Base-by-base conservation (phyloP, 2,113 vertebrate species). In the Halichoeres trimaculatus region DNA sequence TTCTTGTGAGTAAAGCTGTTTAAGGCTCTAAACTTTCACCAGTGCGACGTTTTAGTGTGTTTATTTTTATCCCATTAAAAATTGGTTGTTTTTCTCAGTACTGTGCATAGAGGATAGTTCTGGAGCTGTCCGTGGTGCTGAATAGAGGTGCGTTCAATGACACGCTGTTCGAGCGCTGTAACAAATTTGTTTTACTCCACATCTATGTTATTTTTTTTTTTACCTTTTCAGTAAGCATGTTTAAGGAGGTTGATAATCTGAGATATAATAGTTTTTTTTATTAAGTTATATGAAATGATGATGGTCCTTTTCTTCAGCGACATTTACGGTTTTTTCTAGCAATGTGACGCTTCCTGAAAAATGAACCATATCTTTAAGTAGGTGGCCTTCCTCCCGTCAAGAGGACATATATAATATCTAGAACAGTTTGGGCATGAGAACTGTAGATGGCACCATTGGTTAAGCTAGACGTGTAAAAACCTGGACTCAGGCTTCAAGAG, bases 61-160 rank as follows among this genome's bases (percentile, higher is more conserved):
- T 2, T 24, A 11, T 26, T 60, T 68, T 23, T 22, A 41, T 58
- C 4, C 23, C 6, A 10, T 24, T 4, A 3, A 30, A 5, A 20
- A 41, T 0, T n/a, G 12, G 4, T 38, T 13, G 6, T 26, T 26
- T 26, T 50, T 36, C 8, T 50, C 10, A 22, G 0, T 12, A 12
- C 1, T 8, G 7, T 4, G 1, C 9, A 2, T 2, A 1, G n/a
- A 47, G 13, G 4, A 26, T 11, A 0, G 13, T 7, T 14, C 2
- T 5, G 72, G 84, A 65, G 84, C 91, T 92, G 74, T 92, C 92
- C 90, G 14, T 81, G 91, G 90, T 93, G 43, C 90, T 93, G 90
- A 90, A 88, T 19, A 1, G 5, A 13, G 4, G 22, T 16, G 0
- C 2, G 13, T 61, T 52, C 7, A 20, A 9, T 43, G 5, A 19